phyloP scores from a whole-genome alignment of 2,797 vertebrate species.

The Ibycter americanus region DNA sequence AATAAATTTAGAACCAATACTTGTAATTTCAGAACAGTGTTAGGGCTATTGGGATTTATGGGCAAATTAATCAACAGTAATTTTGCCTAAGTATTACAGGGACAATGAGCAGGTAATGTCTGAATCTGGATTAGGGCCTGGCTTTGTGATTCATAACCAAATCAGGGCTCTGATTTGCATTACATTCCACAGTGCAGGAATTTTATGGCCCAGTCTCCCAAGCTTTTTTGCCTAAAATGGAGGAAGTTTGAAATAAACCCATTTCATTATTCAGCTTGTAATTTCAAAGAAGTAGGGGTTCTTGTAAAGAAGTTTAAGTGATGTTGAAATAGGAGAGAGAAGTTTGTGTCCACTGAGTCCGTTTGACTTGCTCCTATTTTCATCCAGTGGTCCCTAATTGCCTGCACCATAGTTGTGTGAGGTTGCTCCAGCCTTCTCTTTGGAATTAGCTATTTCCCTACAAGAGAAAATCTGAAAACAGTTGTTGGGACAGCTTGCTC shows the following conservation, averaged over 20 bases:
- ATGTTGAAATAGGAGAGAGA: background rate
- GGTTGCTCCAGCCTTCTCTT: background rate
- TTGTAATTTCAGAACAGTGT: background rate
- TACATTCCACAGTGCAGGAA: background rate
- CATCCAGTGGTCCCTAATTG: background rate
- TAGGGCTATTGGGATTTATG: background rate
- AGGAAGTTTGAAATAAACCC: background rate
- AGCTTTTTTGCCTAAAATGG: background rate
- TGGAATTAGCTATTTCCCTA: background rate
- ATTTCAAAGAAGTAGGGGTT: background rate
- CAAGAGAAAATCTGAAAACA: background rate
- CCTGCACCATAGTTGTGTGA: background rate
- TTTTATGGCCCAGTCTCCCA: background rate
- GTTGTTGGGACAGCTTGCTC: background rate
- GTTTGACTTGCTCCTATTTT: background rate
- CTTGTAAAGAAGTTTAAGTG: background rate
- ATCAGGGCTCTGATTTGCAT: background rate
- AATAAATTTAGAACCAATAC: background rate
- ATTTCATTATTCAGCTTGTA: background rate
- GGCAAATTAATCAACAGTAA: background rate
- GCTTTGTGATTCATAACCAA: background rate
- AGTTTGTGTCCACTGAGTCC: background rate
- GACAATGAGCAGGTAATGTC: background rate
- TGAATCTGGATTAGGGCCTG: background rate
- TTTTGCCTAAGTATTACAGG: background rate